These are phyloP conservation scores for Amblyornis subalaris DNA, from an alignment of 2,113 vertebrate genomes.

Conservation along the genomic window DNA sequence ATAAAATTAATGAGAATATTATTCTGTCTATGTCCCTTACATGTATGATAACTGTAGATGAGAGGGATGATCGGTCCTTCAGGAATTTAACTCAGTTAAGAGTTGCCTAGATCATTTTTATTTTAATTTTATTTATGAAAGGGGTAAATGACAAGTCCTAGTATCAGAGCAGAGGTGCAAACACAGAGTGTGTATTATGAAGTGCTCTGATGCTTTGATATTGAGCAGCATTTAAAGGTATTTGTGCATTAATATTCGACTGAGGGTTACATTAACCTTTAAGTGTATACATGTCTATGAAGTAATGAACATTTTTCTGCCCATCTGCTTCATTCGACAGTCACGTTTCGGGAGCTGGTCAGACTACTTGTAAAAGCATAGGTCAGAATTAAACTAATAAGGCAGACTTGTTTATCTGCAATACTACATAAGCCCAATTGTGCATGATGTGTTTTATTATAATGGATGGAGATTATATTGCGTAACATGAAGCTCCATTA, in stretches of 20 bases:
- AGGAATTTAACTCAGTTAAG: neutral
- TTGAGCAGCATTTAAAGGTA: neutral
- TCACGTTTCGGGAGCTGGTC: neutral
- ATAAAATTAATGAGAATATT: neutral
- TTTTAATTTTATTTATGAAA: neutral
- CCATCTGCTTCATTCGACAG: neutral
- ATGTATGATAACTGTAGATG: neutral
- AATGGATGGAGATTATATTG: neutral
- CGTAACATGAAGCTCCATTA: accelerated
- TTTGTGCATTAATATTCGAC: neutral
- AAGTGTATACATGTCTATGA: accelerated
- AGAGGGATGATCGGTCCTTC: neutral
- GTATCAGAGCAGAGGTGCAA: neutral
- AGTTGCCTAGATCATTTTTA: neutral
- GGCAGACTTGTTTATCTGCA: neutral
- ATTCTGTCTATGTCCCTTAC: neutral
- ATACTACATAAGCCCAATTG: neutral
- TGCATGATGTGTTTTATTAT: neutral
- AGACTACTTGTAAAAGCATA: neutral
- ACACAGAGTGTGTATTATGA: neutral
- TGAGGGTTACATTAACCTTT: neutral
- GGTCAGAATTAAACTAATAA: neutral
- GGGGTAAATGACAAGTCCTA: neutral
- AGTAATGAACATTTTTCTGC: neutral
- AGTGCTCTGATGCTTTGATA: neutral